Conservation (phyloP, 2,113 vertebrate species). For the Albula goreensis region DNA sequence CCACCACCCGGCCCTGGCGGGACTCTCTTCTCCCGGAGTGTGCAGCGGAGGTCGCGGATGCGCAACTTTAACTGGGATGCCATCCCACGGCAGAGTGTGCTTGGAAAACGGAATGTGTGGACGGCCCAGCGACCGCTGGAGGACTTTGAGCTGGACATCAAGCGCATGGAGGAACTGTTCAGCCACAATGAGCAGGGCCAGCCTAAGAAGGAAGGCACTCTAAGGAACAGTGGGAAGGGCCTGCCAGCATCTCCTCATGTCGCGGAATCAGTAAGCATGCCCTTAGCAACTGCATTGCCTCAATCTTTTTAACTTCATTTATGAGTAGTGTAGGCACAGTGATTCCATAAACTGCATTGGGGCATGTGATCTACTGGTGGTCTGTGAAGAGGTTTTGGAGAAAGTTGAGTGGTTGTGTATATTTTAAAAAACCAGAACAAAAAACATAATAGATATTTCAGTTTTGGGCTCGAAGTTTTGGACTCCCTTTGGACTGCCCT, state of each 20-base stretch:
- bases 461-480: background rate
- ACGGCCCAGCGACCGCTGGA: constrained; percentile 58
- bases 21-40: constrained; percentile 18
- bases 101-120: constrained; percentile 75
- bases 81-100: constrained; percentile 70
- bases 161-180: constrained; percentile 77
- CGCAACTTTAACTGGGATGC: constrained; percentile 79
- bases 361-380: no score
- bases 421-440: no score
- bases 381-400: no score
- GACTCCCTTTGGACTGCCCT: background rate
- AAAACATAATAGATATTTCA: background rate
- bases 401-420: no score
- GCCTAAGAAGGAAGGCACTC: constrained; percentile 23
- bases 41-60: constrained; percentile 60
- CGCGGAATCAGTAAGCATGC: constrained; percentile 47
- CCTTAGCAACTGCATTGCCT: no score
- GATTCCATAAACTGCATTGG: no score
- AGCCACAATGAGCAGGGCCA: constrained; percentile 60
- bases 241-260: constrained; percentile 36
- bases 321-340: no score
- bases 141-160: constrained; percentile 68
- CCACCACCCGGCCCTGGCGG: background rate
- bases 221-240: constrained; percentile 47
- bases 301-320: no score